Evolutionary conservation across 30 jellyfish, hydroid and myxozoan genomes (phyloP), one percentile per base, ranked within the genome.

Genomic region (Aurelia sp.): DNA sequence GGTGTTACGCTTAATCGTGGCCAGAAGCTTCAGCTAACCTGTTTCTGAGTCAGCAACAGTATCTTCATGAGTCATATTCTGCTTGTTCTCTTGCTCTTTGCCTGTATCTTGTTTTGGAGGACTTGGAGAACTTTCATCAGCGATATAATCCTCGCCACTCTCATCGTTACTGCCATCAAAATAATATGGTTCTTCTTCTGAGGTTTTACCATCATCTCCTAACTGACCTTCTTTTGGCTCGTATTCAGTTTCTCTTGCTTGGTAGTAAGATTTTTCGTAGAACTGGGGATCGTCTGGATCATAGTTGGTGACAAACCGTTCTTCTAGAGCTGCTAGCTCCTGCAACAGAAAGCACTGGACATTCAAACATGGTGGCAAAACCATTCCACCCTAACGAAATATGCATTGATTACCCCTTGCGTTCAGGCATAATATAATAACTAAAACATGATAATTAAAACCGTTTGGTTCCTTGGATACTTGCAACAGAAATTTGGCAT

Each of bases 241-340:
- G 17, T 10, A 6, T 33, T 66, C 66, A 22, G 64, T 55, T 30
- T 65, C 82, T 64, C n/a, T 30, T 30, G 67, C 91, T 16, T 67
- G 53, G 63, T 20, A 18, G 33, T 18, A 67, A 67, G 76, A 12
- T 24, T 67, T 67, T 2, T 20, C 81, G 22, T 63, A 48, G 22
- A 63, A 40, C 30, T 57, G 59, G 4, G 78, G 81, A 50, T 66
- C 67, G 58, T 60, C 65, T 24, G 92, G 85, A 58, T 82, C 84
- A 61, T 20, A 82, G 80, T 82, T 82, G 17, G 85, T 82, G 73
- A 82, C 85, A 41, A 82, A 82, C 5, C 92, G 72, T 31, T 82
- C 92, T 8, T 82, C 92, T 13, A 82, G 38, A 3, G 73, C 68
- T 6, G 58, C 92, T 4, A 82, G 41, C 22, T 82, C 79, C 92